These are phyloP conservation scores for Helogale parvula DNA, from an alignment of 2,113 vertebrate genomes.

Conservation along the genomic window DNA sequence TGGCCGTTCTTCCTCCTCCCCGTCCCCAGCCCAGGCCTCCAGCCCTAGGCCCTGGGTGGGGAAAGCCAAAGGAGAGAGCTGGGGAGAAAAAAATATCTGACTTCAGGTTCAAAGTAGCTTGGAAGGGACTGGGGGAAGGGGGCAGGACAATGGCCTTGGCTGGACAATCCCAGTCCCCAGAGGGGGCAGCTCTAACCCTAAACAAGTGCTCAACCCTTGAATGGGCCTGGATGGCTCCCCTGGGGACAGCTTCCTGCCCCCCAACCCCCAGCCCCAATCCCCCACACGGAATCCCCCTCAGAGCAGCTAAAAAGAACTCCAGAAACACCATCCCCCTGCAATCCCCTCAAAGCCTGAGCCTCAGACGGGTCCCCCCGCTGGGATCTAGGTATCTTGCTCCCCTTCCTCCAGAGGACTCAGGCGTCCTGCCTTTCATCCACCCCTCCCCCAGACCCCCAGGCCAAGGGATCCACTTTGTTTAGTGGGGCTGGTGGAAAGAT, in stretches of 20 bases:
- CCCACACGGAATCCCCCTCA: neutral
- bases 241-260: conserved; percentile 80
- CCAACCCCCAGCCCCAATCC: conserved; percentile 49
- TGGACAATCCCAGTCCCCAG: conserved; percentile 78
- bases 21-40: neutral
- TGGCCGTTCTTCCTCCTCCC: conserved; percentile 21
- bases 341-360: conserved; percentile 44
- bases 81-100: conserved; percentile 47
- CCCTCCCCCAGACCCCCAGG: conserved; percentile 36
- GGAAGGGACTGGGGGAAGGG: conserved; percentile 69
- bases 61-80: conserved; percentile 48
- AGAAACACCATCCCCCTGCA: neutral
- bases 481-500: neutral
- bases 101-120: conserved; percentile 79
- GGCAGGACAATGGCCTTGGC: conserved; percentile 79
- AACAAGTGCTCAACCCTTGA: conserved; percentile 81
- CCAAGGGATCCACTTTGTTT: neutral
- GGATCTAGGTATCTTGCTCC: neutral
- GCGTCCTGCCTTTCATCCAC: neutral
- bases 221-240: conserved; percentile 81
- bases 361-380: conserved; percentile 1
- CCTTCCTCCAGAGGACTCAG: neutral
- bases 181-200: conserved; percentile 79
- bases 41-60: conserved; percentile 62
- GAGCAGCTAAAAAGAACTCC: conserved; percentile 34